Evolutionary conservation across 2,113 vertebrate genomes (phyloP).

Genomic region (Peromyscus leucopus): DNA sequence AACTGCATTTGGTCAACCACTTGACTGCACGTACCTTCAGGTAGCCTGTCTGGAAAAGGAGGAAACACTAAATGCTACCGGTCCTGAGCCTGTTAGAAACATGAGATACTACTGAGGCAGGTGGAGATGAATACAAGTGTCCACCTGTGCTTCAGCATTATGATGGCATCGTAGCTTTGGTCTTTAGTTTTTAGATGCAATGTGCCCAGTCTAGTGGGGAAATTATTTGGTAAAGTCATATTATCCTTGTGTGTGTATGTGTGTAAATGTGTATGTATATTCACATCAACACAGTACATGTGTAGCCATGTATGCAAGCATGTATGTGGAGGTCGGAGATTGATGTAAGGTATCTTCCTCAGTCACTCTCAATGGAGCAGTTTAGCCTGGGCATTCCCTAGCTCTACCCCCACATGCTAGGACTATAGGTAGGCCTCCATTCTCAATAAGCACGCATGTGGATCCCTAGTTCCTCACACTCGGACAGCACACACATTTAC

Average conservation of each 20-base stretch:
- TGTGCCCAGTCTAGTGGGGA: rapidly evolving
- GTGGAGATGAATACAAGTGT: rapidly evolving
- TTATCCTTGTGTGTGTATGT: background rate
- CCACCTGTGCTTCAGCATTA: rapidly evolving
- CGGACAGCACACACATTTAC: background rate
- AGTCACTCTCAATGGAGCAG: background rate
- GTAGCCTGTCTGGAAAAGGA: background rate
- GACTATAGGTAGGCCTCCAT: no score
- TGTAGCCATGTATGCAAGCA: background rate
- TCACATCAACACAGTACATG: background rate
- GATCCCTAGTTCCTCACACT: no score
- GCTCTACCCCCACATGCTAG: background rate
- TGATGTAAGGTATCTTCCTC: background rate
- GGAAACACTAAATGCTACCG: background rate
- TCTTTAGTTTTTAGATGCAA: background rate
- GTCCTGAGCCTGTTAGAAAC: rapidly evolving
- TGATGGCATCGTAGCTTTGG: no score
- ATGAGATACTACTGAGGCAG: background rate
- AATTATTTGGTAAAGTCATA: background rate
- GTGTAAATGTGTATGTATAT: background rate
- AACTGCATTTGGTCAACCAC: background rate
- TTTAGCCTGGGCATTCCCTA: no score
- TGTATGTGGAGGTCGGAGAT: no score
- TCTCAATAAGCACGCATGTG: no score
- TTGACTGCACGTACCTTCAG: background rate